Evolutionary conservation across 2,797 vertebrate genomes (phyloP).

Genomic region (Falco cherrug): DNA sequence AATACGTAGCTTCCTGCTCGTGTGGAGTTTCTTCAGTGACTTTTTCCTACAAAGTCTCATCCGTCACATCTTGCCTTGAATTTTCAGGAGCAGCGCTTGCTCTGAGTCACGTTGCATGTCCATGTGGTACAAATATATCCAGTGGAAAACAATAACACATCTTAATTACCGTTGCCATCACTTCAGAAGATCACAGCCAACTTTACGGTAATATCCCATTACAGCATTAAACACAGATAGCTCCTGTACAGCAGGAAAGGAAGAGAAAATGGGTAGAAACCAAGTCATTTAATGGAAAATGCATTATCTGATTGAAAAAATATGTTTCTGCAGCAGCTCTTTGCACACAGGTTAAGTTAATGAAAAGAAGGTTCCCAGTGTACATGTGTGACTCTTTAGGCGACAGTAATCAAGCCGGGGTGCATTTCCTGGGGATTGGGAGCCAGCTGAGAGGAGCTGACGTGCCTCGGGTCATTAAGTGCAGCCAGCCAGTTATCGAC

Average conservation of each 20-base stretch:
- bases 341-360: conserved; percentile 19
- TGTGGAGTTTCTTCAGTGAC: not conserved
- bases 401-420: conserved; percentile 24
- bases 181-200: not conserved
- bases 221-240: conserved; percentile 5
- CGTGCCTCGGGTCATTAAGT: conserved; percentile 35
- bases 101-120: not conserved
- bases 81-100: not conserved
- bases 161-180: not conserved
- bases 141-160: not conserved
- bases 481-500: conserved; percentile 17
- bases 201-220: not conserved
- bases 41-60: not conserved
- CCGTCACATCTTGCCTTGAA: not conserved
- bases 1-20: not conserved
- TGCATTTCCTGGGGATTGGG: conserved; percentile 68
- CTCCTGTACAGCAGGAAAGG: conserved; percentile 24
- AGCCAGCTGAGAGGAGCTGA: conserved; percentile 58
- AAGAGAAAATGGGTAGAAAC: conserved; percentile 8
- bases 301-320: conserved; percentile 61
- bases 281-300: conserved; percentile 25
- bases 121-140: not conserved
- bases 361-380: conserved; percentile 42
- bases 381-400: conserved; percentile 55
- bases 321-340: conserved; percentile 3